Evolutionary conservation across 2,113 vertebrate species (phyloP), one percentile per base, ranked within the genome.

Genomic region (Rhinoderma darwinii): DNA sequence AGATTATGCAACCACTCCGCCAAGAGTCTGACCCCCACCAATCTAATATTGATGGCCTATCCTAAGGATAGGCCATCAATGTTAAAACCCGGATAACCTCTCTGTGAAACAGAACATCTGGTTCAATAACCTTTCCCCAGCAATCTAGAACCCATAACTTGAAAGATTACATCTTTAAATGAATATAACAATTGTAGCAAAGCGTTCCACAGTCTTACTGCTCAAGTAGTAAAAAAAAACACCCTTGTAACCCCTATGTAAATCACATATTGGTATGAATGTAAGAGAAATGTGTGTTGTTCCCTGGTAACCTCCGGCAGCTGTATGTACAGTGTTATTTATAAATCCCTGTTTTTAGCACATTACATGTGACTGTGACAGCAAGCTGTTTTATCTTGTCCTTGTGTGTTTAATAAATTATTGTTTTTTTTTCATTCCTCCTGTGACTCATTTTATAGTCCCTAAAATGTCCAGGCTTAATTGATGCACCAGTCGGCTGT

Each of bases 351-450:
- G 47, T 22, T 78, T 78, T 78, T 35, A 78, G 50, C 50, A n/a
- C 47, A 35, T 15, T 7, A 78, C 50, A 30, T 77, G 76, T 37
- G 54, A 82, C 35, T 27, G 47, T 37, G 54, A 82, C 54, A 15
- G 54, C 51, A 66, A 41, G 56, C 56, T 44, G 39, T 59, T 66
- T 43, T 82, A 59, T 44, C 56, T 70, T 30, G 80, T 39, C 80
- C 66, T 70, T 59, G 56, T 35, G 17, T 1, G 56, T 68, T 82
- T 66, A 27, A 37, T 66, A 17, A 75, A 75, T 75, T 39, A 75
- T 75, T 75, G 50, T 18, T 73, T 73, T 74, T n/a, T 56, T 8
- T 74, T 84, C 63, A 84, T 27, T 73, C 47, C 82, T 54, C 66
- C 8, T 30, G 30, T 43, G 66, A 75, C 83, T 84, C 72, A 39